A percentile compares a stretch with the other conserved stretches of the same genome.
These are phyloP conservation scores for Drosophila yooni DNA, from an alignment of 2,888 invertebrate species.

Conservation along the genomic window DNA sequence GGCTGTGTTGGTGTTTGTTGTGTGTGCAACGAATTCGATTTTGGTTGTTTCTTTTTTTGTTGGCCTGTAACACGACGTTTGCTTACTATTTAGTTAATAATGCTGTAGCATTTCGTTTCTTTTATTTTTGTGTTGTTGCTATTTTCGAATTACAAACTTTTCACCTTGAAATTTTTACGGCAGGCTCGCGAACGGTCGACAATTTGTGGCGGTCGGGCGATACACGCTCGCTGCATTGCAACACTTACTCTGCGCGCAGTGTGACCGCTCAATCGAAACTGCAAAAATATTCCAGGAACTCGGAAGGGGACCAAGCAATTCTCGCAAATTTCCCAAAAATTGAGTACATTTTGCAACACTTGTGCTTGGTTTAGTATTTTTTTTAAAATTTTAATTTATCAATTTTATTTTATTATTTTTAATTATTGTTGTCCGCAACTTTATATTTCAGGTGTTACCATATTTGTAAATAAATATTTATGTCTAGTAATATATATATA, in stretches of 20 bases:
- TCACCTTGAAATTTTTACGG: constrained; percentile 77
- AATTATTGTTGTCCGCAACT: not conserved
- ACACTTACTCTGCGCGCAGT: constrained; percentile 44
- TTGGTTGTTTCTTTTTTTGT: not conserved
- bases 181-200: constrained; percentile 63
- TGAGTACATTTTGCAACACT: constrained; percentile 7
- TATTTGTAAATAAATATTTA: not conserved
- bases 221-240: constrained; percentile 48
- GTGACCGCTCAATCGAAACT: constrained; percentile 39
- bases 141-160: constrained; percentile 70
- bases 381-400: not conserved
- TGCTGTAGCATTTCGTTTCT: constrained; percentile 22
- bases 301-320: not conserved
- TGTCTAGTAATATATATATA: not conserved
- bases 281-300: constrained; percentile 14
- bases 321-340: not conserved
- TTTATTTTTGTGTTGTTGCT: constrained; percentile 55
- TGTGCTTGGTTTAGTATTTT: not conserved
- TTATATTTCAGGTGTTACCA: not conserved
- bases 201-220: constrained; percentile 62
- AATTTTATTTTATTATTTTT: not conserved
- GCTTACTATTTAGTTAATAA: constrained; percentile 48
- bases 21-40: constrained; percentile 35
- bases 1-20: constrained; percentile 32
- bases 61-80: constrained; percentile 31